Evolutionary conservation across 2,113 vertebrate genomes (phyloP), one percentile per base, ranked within the genome.

Genomic region (Microtus oregoni): DNA sequence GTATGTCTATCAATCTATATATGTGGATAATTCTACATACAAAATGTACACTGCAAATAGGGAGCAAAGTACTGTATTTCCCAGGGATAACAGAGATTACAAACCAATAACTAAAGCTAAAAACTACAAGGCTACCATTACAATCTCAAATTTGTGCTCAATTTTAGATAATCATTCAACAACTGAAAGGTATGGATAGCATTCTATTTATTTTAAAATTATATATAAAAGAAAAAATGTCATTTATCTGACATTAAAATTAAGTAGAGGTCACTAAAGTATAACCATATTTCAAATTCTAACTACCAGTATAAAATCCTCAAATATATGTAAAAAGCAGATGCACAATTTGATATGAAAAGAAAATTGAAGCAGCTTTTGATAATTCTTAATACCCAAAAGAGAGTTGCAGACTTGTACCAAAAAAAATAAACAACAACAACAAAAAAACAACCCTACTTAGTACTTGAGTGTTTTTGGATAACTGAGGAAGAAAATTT

Each of bases 401-500:
- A 83, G 89, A 96, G 75, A 76, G 52, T 91, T 96, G 72, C 70
- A 86, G 88, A 90, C 55, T 82, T 73, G 77, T 90, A 94, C 32
- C 73, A 11, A 83, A 89, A 50, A 58, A 91, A 50, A 52, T 1
- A 55, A 50, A 89, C 15, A 17, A 55, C 44, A 87, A 11, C 3
- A 89, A 41, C 19, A 14, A 55, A 52, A 89, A 50, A 55, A 4
- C 15, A 52, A 87, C 38, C 61, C 78, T 72, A 38, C 28, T 85
- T 92, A 85, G 85, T 68, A 90, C 58, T 86, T 20, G 30, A 72
- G 90, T 96, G 88, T 86, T 94, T 93, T 96, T 52, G 50, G 50
- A 96, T 96, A 95, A 92, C 93, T 97, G 96, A 93, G 93, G 92
- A 95, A 75, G 89, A 92, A 95, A 61, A 35, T 28, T 19, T 11